Evolutionary conservation across 2,888 invertebrate species (phyloP).

Genomic region (Lordiphosa andalusiaca): DNA sequence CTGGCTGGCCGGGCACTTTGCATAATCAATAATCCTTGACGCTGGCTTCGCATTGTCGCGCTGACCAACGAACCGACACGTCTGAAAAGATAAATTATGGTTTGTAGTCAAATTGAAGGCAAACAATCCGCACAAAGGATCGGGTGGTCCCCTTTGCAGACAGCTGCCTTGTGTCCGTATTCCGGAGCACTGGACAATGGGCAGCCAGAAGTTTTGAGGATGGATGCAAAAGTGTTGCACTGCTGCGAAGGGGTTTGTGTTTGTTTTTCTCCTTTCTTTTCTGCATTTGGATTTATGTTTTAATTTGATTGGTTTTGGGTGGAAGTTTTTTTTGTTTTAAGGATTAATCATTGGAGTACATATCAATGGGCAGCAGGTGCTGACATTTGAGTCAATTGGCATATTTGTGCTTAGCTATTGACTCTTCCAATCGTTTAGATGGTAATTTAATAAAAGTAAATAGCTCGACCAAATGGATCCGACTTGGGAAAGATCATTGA

Average conservation of each 20-base stretch:
- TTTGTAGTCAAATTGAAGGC: conserved; percentile 79
- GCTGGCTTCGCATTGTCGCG: conserved; percentile 70
- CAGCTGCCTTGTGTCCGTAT: conserved; percentile 38
- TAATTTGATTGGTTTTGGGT: conserved; percentile 54
- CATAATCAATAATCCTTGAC: conserved; percentile 80
- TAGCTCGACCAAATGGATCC: too few relatives aligned
- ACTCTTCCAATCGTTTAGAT: too few relatives aligned
- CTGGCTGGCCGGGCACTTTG: conserved; percentile 66
- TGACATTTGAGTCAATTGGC: too few relatives aligned
- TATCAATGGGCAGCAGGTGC: too few relatives aligned
- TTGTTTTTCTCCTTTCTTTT: background rate
- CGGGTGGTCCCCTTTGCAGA: conserved; percentile 37
- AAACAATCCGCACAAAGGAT: conserved; percentile 67
- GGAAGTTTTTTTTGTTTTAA: background rate
- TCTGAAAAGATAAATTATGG: conserved; percentile 79
- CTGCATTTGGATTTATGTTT: conserved; percentile 43
- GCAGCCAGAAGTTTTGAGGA: conserved; percentile 4
- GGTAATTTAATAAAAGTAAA: too few relatives aligned
- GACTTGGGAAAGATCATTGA: too few relatives aligned
- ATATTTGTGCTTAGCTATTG: too few relatives aligned
- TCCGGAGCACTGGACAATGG: conserved; percentile 39
- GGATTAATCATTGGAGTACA: too few relatives aligned
- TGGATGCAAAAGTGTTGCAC: conserved; percentile 23
- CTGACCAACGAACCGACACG: conserved; percentile 73
- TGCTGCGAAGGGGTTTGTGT: conserved; percentile 8